Evolutionary conservation across 2,113 vertebrate genomes (phyloP), one percentile per base, ranked within the genome.

Genomic region (Acinonyx jubatus): DNA sequence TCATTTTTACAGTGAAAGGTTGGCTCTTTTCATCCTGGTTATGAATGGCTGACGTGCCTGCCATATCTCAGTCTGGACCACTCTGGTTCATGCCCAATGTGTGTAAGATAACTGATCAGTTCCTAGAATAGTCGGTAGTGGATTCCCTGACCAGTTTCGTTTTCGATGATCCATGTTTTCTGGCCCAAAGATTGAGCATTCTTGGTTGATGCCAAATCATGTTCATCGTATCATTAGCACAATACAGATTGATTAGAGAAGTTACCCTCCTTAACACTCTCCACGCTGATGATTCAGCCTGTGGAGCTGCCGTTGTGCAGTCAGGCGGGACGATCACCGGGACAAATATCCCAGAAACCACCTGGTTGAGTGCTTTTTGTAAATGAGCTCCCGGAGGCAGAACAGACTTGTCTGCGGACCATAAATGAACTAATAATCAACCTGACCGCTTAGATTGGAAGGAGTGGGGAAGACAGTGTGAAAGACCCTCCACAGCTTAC

Each of bases 401-500:
- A 50, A 88, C 25, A 88, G 52, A 48, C 45, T 63, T n/a, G 13
- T 31, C 41, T 63, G 16, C 36, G 15, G 18, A 19, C 25, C 65
- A 33, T 33, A 80, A 38, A 66, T 66, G 38, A 90, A 33, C 65
- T n/a, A 33, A 74, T 90, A 63, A 36, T 78, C 50, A 45, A 33
- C 23, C 5, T 78, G 41, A 27, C 68, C 8, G 11, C 8, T 73
- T 48, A 66, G 52, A 85, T 38, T 33, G 5, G n/a, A 63, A 16
- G 45, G 8, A 80, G 29, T 50, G 13, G 66, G 48, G 21, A 57
- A 63, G 38, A 36, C 23, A 15, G 50, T 66, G 19, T 57, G 73
- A 52, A 93, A 96, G 48, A 29, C 33, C 11, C 45, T 95, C 95
- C 61, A 57, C 63, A 84, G 13, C 13, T 98, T 97, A 98, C 98